phyloP scores from a whole-genome alignment of 1,140 invertebrate species.

The Meloidogyne hapla region DNA sequence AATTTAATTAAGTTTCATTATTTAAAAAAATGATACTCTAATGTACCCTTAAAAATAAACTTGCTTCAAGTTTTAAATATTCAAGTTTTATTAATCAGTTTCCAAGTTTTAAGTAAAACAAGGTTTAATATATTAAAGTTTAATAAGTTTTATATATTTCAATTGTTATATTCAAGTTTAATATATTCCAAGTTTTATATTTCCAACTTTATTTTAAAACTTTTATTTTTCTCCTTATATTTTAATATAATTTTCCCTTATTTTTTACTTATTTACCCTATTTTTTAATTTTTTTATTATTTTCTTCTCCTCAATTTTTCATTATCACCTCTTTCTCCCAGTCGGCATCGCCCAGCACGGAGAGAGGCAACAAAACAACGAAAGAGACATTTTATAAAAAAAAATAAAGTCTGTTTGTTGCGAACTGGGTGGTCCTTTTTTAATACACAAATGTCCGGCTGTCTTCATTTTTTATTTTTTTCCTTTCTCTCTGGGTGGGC shows the following conservation, averaged over 20 bases:
- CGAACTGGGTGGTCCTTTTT: conserved; percentile 4
- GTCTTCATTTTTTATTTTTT: not conserved
- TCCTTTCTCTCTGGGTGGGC: not conserved
- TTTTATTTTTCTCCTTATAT: not conserved
- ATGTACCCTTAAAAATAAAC: too few relatives aligned
- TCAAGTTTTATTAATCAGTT: not conserved
- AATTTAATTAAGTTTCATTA: too few relatives aligned
- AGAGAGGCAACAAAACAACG: not conserved
- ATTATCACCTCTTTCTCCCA: not conserved
- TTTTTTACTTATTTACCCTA: not conserved
- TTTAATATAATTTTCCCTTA: not conserved
- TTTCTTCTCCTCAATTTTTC: not conserved
- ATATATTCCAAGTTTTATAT: too few relatives aligned
- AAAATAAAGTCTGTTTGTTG: not conserved
- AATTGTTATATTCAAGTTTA: too few relatives aligned
- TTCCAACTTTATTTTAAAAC: too few relatives aligned
- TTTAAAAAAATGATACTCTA: too few relatives aligned
- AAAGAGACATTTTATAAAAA: not conserved
- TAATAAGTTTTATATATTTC: too few relatives aligned
- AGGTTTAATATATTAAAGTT: too few relatives aligned
- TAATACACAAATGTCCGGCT: not conserved
- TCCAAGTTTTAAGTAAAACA: too few relatives aligned
- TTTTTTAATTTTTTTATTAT: not conserved
- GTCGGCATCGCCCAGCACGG: not conserved
- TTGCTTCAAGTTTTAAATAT: too few relatives aligned